phyloP scores from a whole-genome alignment of 2,888 invertebrate species.

The Caenorhabditis sp. region DNA sequence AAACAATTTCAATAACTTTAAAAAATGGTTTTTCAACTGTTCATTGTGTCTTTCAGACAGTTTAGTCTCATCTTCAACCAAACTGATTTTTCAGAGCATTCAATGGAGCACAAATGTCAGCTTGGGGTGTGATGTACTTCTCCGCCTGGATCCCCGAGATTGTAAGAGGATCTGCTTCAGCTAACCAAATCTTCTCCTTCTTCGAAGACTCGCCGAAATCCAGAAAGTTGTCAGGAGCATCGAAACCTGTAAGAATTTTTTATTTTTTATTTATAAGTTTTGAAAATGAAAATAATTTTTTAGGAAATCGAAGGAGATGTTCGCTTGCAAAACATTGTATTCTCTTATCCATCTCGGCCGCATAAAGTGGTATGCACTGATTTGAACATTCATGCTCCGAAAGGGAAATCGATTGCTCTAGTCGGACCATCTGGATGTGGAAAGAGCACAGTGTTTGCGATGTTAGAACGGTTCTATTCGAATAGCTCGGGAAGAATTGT shows the following conservation, averaged over 20 bases:
- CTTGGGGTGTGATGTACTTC: slow-evolving; percentile 42
- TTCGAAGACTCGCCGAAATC: slow-evolving; percentile 13
- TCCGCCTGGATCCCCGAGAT: slow-evolving; percentile 33
- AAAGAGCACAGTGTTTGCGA: slow-evolving; percentile 72
- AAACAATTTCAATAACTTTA: neutral
- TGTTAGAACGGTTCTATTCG: slow-evolving; percentile 72
- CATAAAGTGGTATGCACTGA: slow-evolving; percentile 80
- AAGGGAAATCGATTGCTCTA: slow-evolving; percentile 65
- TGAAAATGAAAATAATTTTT: slow-evolving; percentile 7
- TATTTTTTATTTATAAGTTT: neutral
- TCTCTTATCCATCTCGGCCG: slow-evolving; percentile 84
- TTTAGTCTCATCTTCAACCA: neutral
- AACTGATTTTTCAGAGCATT: slow-evolving; percentile 19
- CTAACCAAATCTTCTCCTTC: slow-evolving; percentile 30
- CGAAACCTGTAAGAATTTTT: slow-evolving; percentile 11
- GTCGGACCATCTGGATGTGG: slow-evolving; percentile 73
- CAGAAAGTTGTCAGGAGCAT: neutral
- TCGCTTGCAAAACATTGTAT: slow-evolving; percentile 79
- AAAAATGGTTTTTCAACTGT: neutral
- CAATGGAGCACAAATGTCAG: slow-evolving; percentile 39
- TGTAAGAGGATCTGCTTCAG: slow-evolving; percentile 23
- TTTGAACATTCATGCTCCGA: slow-evolving; percentile 62
- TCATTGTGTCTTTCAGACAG: neutral
- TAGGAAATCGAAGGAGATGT: slow-evolving; percentile 76
- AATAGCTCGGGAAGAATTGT: slow-evolving; percentile 68